These are phyloP conservation scores for Umimayanthus chanpuru DNA, from an alignment of 92 coral and sea anemone genomes.

Conservation along the genomic window DNA sequence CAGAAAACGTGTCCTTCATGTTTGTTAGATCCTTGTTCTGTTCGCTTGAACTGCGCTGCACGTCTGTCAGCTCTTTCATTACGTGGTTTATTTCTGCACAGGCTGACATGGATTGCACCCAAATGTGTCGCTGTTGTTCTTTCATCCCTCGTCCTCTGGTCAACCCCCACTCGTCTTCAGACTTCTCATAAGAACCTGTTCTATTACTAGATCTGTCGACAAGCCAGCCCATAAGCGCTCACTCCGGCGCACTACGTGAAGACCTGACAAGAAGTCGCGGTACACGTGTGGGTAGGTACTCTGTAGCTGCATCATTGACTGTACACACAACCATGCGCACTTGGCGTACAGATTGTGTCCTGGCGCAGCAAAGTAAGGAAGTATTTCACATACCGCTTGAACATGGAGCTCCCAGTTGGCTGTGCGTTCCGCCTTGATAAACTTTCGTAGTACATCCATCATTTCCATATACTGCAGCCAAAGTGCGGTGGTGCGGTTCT, in stretches of 20 bases:
- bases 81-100: constrained; percentile 53
- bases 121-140: constrained; percentile 47
- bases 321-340: constrained; percentile 28
- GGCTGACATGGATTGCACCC: constrained; percentile 54
- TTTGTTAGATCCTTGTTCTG: constrained; percentile 39
- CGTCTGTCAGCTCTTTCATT: constrained; percentile 45
- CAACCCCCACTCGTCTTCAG: constrained; percentile 59
- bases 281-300: constrained; percentile 21
- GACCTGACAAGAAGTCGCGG: constrained; percentile 35
- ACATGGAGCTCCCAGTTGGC: constrained; percentile 52
- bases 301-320: not conserved
- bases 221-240: constrained; percentile 63
- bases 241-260: constrained; percentile 59
- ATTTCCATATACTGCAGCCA: constrained; percentile 53
- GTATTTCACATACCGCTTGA: constrained; percentile 31
- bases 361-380: constrained; percentile 48
- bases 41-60: constrained; percentile 10
- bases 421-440: constrained; percentile 51
- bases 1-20: constrained; percentile 16
- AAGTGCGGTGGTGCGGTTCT: constrained; percentile 43
- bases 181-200: constrained; percentile 56
- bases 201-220: constrained; percentile 50
- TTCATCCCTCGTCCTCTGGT: constrained; percentile 61
- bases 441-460: constrained; percentile 22
- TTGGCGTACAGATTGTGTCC: constrained; percentile 39